Evolutionary conservation across 2,113 vertebrate species (phyloP).

Genomic region (Semnopithecus entellus): DNA sequence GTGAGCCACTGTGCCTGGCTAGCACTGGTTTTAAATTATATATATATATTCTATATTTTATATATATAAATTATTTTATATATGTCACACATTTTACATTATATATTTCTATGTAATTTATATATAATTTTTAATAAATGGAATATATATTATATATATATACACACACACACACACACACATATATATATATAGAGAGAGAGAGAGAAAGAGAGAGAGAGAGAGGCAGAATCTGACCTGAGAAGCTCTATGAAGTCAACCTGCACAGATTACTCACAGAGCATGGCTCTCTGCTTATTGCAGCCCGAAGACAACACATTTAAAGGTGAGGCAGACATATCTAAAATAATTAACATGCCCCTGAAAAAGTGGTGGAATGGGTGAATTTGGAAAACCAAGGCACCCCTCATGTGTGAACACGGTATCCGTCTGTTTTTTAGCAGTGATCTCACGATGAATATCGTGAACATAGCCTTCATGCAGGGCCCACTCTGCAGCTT

Average conservation of each 20-base stretch:
- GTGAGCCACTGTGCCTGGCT: no score
- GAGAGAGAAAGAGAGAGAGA: not conserved
- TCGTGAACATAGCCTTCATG: not conserved
- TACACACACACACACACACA: not conserved
- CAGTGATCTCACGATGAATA: not conserved
- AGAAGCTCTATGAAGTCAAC: not conserved
- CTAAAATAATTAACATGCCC: not conserved
- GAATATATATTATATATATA: not conserved
- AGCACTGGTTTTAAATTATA: not conserved
- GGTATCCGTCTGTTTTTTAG: not conserved
- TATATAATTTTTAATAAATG: not conserved
- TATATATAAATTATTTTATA: not conserved
- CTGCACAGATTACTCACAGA: rapidly evolving
- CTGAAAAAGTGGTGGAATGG: not conserved
- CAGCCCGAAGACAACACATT: rapidly evolving
- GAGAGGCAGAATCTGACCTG: not conserved
- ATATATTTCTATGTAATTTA: not conserved
- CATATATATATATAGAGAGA: not conserved
- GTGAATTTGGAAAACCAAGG: not conserved
- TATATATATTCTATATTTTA: no score
- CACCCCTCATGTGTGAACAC: not conserved
- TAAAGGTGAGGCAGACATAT: not conserved
- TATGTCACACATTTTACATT: not conserved
- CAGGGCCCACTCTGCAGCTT: not conserved
- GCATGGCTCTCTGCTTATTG: not conserved